phyloP scores from a whole-genome alignment of 2,113 vertebrate genomes.

The Labeo rohita region DNA sequence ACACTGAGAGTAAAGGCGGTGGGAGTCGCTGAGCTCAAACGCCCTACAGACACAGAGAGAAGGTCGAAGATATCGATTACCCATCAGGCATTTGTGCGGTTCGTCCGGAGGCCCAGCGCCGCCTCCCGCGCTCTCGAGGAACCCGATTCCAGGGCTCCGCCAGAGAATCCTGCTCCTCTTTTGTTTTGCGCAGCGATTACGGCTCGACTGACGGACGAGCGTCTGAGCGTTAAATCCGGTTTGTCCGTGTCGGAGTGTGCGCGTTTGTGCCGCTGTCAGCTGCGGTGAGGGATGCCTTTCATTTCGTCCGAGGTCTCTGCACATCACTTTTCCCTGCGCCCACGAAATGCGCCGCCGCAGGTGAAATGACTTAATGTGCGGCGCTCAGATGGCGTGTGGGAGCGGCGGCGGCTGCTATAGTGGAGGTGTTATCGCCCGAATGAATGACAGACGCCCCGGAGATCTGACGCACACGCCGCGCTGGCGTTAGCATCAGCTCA shows the following conservation, averaged over 20 bases:
- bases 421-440: too few species aligned
- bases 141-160: neutral
- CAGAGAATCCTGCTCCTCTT: neutral
- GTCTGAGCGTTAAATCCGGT: too few species aligned
- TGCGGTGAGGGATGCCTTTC: neutral
- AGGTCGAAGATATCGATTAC: slow-evolving; percentile 7
- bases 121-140: neutral
- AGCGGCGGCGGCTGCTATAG: too few species aligned
- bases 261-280: neutral
- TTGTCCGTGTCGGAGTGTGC: too few species aligned
- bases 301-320: neutral
- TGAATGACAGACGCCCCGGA: neutral
- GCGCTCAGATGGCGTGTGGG: too few species aligned
- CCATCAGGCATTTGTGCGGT: slow-evolving; percentile 2
- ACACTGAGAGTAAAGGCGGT: too few species aligned
- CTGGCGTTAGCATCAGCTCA: too few species aligned
- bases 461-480: too few species aligned
- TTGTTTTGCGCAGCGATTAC: too few species aligned
- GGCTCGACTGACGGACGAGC: too few species aligned
- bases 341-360: slow-evolving; percentile 11
- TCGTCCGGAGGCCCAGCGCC: neutral
- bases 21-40: too few species aligned
- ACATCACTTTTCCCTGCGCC: neutral
- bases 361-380: slow-evolving; percentile 3
- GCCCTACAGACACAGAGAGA: neutral